Evolutionary conservation across 2,113 vertebrate genomes (phyloP), one percentile per base, ranked within the genome.

Genomic region (Hystrix brachyura): DNA sequence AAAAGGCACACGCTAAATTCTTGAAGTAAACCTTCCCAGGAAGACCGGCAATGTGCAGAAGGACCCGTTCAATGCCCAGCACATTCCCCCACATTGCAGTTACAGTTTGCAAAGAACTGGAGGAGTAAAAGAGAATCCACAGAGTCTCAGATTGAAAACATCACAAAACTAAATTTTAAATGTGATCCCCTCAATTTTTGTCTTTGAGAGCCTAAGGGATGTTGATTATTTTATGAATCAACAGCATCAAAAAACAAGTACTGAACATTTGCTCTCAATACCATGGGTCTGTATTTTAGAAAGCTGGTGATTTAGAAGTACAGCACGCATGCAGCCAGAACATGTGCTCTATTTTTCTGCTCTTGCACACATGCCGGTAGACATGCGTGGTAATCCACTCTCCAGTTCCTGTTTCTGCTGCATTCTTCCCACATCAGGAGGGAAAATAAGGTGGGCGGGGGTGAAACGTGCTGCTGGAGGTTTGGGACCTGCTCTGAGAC

Each of bases 291-390:
- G 4, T 19, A n/a, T 46, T 93, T 76, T 53, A 46, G 64, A 80
- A 76, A 81, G 60, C 62, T 59, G n/a, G 43, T 53, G 13, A 71
- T 60, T 86, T 78, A 43, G 46, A 79, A 81, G 32, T 27, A 27
- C 38, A 18, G 8, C 17, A 12, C 3, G 23, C 9, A 1, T 38
- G 43, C 29, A 65, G 46, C 48, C n/a, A 93, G 97, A 95, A 95
- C 12, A 86, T 13, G 59, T 53, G 64, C 4, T 60, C 46, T 17
- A 1, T 0, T 51, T 29, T 74, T 3, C 10, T 76, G 64, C 38
- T 88, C 87, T 90, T 34, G 93, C 78, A 80, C 82, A 92, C 13
- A 48, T 93, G 90, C 29, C 32, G 21, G 96, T 34, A 25, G 6
- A 85, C n/a, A 6, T 29, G 53, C 48, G 55, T 60, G 67, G 25